Percentiles rank a stretch among this genome's conserved stretches.
These are phyloP conservation scores for Brachionus koreanus DNA, from an alignment of 1,140 invertebrate species.

Conservation along the genomic window DNA sequence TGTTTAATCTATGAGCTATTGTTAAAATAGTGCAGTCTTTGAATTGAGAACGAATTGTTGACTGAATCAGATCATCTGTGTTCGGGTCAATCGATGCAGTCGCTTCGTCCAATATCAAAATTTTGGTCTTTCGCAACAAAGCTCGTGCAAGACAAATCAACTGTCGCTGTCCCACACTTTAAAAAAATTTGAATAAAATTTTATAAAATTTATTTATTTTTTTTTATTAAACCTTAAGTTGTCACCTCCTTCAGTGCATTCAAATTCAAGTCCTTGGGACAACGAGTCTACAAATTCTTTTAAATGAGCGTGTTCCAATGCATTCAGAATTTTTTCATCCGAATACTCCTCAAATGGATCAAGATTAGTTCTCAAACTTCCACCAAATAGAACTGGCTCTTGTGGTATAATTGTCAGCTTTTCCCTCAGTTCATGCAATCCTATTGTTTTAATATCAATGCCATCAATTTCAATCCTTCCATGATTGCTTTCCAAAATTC, in stretches of 20 bases:
- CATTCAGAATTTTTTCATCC: slow-evolving; percentile 69
- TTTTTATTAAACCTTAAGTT: slow-evolving; percentile 2
- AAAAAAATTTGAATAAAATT: neutral
- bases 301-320: slow-evolving; percentile 68
- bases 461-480: slow-evolving; percentile 67
- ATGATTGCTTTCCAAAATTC: slow-evolving; percentile 59
- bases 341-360: slow-evolving; percentile 66
- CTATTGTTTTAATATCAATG: slow-evolving; percentile 65
- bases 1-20: slow-evolving; percentile 60
- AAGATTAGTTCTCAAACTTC: slow-evolving; percentile 66
- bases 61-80: slow-evolving; percentile 59
- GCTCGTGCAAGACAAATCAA: slow-evolving; percentile 63
- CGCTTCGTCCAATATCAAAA: slow-evolving; percentile 70
- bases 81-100: slow-evolving; percentile 59
- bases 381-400: slow-evolving; percentile 82
- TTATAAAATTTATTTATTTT: neutral
- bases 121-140: slow-evolving; percentile 64
- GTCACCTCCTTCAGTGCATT: slow-evolving; percentile 28
- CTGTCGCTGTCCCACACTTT: slow-evolving; percentile 61
- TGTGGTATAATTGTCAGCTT: slow-evolving; percentile 82
- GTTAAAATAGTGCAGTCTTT: slow-evolving; percentile 59
- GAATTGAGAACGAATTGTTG: slow-evolving; percentile 56
- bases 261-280: slow-evolving; percentile 22
- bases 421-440: slow-evolving; percentile 68
- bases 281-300: slow-evolving; percentile 53